A percentile compares a stretch with the other conserved stretches of the same genome.
These are phyloP conservation scores for Hydraecia micacea DNA, from an alignment of 2,888 invertebrate species.

Conservation along the genomic window DNA sequence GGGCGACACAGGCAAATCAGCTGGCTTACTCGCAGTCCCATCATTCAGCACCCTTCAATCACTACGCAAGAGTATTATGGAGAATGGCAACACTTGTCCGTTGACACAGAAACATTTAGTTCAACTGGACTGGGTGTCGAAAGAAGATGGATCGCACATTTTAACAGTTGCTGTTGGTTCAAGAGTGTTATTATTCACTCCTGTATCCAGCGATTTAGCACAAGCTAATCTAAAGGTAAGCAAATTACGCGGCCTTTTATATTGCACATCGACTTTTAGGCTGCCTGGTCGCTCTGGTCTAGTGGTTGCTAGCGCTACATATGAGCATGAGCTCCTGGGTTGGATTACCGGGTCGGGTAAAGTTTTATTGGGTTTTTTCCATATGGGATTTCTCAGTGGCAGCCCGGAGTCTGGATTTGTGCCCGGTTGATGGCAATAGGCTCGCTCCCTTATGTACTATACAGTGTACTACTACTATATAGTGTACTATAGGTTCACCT, in stretches of 20 bases:
- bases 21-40: slow-evolving; percentile 95
- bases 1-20: slow-evolving; percentile 88
- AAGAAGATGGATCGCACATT: slow-evolving; percentile 99
- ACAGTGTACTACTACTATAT: neutral
- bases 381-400: neutral
- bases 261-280: neutral
- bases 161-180: slow-evolving; percentile 98
- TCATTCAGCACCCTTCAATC: slow-evolving; percentile 97
- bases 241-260: neutral
- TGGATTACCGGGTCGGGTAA: neutral
- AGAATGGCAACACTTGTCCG: slow-evolving; percentile 97
- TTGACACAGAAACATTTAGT: slow-evolving; percentile 97
- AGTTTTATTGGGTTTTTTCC: neutral
- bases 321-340: neutral
- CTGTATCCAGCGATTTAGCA: slow-evolving; percentile 98
- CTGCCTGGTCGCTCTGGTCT: neutral
- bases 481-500: neutral
- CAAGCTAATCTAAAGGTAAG: slow-evolving; percentile 96
- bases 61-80: slow-evolving; percentile 96
- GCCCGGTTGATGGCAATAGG: neutral
- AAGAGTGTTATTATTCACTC: slow-evolving; percentile 97
- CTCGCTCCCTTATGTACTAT: neutral
- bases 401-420: no score
- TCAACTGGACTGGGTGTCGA: slow-evolving; percentile 99
- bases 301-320: neutral